Evolutionary conservation across 1,140 invertebrate genomes (phyloP), one percentile per base, ranked within the genome.

Genomic region (Hycleus cichorii): DNA sequence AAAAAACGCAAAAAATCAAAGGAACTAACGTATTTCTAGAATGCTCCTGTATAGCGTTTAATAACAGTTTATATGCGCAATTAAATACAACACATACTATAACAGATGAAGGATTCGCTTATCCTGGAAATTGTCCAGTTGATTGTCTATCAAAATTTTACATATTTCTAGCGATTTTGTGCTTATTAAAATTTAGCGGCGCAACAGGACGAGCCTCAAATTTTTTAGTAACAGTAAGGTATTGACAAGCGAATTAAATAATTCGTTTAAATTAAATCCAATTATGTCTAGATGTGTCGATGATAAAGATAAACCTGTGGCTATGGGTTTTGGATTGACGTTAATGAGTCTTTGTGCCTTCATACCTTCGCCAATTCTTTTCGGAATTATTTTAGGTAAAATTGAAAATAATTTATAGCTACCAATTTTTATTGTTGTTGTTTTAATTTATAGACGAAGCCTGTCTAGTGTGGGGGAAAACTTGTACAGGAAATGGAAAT

Each of bases 381-480:
- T 87, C 66, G 86, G 86, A 58, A 82, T 78, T 63, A 81, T 88
- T 49, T 77, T 88, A 63, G 86, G 86, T 83, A 76, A 75, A 48
- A 59, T 39, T 49, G 46, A 50, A 49, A 63, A 50, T 48, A 54
- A 45, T 49, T 12, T 18, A 18, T 12, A 57, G 53, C 47, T 26
- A 49, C 47, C 10, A 40, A 42, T 47, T 53, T 43, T 55, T 57
- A 39, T 61, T 10, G 27, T 42, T 43, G 49, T 52, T 40, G 24
- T 51, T 25, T 49, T 67, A 51, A 64, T 60, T 74, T 74, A 10
- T 65, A 85, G 83, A 84, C 75, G 78, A 78, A 42, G 80, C 83
- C 10, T 88, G 86, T 64, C 64, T 87, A 2, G 82, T 88, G 9
- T 88, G 86, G 86, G 86, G 86, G 10, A 86, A 84, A 68, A 87